These are phyloP conservation scores for Doris montereyensis DNA, from an alignment of 2,888 invertebrate genomes.

Conservation along the genomic window DNA sequence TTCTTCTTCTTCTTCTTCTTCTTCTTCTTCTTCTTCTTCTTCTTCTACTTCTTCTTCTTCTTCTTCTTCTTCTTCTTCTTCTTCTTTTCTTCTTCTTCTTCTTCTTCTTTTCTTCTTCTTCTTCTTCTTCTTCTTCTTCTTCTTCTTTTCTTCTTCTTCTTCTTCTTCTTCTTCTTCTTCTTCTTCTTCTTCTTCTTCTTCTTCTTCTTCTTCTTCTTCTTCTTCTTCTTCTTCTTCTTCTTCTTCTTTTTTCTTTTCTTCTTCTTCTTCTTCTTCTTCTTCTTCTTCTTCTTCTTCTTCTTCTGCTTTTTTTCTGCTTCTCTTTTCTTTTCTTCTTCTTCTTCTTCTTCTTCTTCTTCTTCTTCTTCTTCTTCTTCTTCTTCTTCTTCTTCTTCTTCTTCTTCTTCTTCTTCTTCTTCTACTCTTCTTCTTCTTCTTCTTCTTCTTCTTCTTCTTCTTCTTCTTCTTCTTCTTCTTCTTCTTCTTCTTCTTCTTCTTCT, in stretches of 20 bases:
- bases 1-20: conserved; percentile 26
- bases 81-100: no score
- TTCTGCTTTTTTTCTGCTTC: background rate
- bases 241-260: conserved; percentile 20
- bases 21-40: conserved; percentile 23
- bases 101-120: conserved; percentile 20
- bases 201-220: conserved; percentile 15
- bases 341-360: background rate
- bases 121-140: conserved; percentile 10
- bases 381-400: background rate
- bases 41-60: background rate
- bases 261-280: conserved; percentile 26
- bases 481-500: conserved; percentile 7
- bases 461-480: background rate
- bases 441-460: background rate
- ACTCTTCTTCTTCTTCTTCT: no score
- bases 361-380: background rate
- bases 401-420: background rate
- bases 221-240: conserved; percentile 23
- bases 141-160: background rate
- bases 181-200: background rate
- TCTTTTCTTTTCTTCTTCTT: background rate
- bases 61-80: conserved; percentile 22
- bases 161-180: background rate
- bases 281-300: conserved; percentile 23